Evolutionary conservation across 2,888 invertebrate species (phyloP), one percentile per base, ranked within the genome.

Genomic region (Caradrina kadenii): DNA sequence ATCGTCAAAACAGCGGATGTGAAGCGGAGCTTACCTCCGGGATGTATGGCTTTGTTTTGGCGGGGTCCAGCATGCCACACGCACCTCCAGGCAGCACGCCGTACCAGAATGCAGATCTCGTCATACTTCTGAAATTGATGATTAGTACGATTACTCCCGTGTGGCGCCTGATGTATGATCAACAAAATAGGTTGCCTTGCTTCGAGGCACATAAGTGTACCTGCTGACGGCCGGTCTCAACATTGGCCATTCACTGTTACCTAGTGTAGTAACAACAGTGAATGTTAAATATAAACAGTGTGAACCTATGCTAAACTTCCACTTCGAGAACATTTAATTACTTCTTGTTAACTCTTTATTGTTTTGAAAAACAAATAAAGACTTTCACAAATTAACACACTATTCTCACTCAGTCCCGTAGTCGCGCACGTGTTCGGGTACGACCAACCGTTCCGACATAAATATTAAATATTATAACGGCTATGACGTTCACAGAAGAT

Each of bases 51-150:
- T 99, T 98, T 10, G 98, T 98, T 87, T 98, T 97, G 11, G 96
- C 97, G 0, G 99, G 99, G 94, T 98, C 98, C 92, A 99, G 99
- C 66, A 98, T 96, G 0, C 99, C 99, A n/a, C 98, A 98, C 88
- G 99, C 98, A 0, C 99, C 99, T 80, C 97, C 98, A 56, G 97
- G 97, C 22, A 98, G 92, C 0, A 98, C 98, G 0, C 99, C 99
- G 88, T 98, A 99, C 99, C 99, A 99, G 80, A 98, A 95, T 0
- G 97, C 95, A 13, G 96, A 94, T 84, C 97, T 96, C 1, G 97
- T 97, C 84, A 96, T 96, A 81, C 73, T 90, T 85, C 93, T 93
- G 86, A 70, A 90, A 86, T 35, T n/a, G 0, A n/a, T 1, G 2
- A 42, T 39, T n/a, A 21, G 11, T 17, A 73, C n/a, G 1, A 31